These are phyloP conservation scores for Leucosticte australis DNA, from an alignment of 2,113 vertebrate genomes.

Conservation along the genomic window DNA sequence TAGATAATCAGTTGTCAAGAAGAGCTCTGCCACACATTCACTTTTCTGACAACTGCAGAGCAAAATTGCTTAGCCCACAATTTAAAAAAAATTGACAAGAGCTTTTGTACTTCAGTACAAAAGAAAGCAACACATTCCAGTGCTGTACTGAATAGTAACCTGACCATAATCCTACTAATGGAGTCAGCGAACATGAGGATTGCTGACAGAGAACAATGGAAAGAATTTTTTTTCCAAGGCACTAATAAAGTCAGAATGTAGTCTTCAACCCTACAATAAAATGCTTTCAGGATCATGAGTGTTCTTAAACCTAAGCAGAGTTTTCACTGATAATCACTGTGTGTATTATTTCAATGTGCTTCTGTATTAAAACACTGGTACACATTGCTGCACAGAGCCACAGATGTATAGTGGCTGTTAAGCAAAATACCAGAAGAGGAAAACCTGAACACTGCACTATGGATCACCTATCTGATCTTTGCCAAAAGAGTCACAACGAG, in stretches of 20 bases:
- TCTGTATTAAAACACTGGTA: not conserved
- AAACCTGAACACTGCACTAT: not conserved
- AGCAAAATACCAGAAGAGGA: not conserved
- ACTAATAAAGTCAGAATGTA: not conserved
- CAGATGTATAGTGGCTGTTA: not conserved
- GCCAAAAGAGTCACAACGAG: not conserved
- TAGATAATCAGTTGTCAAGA: not conserved
- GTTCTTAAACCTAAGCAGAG: not conserved
- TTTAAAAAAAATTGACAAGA: not conserved
- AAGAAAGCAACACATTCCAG: not conserved
- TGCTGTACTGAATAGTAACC: not conserved
- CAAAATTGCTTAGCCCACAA: not conserved
- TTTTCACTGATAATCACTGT: not conserved
- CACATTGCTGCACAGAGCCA: not conserved
- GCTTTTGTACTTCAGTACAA: not conserved
- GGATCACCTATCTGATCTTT: not conserved
- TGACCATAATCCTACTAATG: not conserved
- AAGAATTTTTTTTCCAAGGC: not conserved
- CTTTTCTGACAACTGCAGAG: not conserved
- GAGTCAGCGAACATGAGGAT: not conserved
- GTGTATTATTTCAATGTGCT: not conserved
- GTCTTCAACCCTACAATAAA: not conserved
- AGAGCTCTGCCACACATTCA: not conserved
- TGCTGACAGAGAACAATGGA: not conserved
- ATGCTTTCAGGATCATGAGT: not conserved